Evolutionary conservation across 2,113 vertebrate genomes (phyloP), one percentile per base, ranked within the genome.

Genomic region (Cyanistes caeruleus): DNA sequence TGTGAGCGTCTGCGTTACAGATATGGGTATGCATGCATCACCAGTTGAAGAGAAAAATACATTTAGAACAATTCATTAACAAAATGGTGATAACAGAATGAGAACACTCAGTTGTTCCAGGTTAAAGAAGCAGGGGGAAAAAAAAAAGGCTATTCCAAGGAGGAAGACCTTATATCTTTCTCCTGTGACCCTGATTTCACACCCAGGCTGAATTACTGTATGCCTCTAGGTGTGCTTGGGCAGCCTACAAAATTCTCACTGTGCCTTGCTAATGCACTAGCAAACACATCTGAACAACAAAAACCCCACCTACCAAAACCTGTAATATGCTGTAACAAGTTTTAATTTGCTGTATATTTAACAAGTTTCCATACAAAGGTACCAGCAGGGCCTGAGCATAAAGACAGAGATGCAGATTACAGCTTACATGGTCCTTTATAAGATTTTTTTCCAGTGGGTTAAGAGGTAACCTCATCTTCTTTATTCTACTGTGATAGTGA

Each of bases 341-440:
- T 64, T 49, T 49, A 49, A 37, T 90, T 60, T 41, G 37, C 37
- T 43, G 11, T 5, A 6, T 30, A 58, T 46, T 88, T 49, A 89
- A 37, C 9, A 65, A 30, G 23, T 39, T 81, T 67, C 52, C 31
- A 62, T 4, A 46, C 3, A 33, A 65, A 91, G 11, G 22, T 35
- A 27, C 8, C 8, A 60, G 48, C 2, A 6, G 0, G 16, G 41
- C 25, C 37, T 20, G 5, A 60, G 41, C 41, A n/a, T 13, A 21
- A 9, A 44, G 27, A 22, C 1, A 22, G 2, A 9, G 10, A 8
- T 0, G 4, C 3, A 53, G 24, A 13, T 35, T 11, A 70, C 7
- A 84, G 21, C 18, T 25, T 53, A n/a, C 7, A 1, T 0, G 4
- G 9, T 6, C 27, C 46, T 52, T 17, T 31, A 41, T 10, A 48